phyloP scores from a whole-genome alignment of 2,888 invertebrate genomes.

The Drosophila differens region DNA sequence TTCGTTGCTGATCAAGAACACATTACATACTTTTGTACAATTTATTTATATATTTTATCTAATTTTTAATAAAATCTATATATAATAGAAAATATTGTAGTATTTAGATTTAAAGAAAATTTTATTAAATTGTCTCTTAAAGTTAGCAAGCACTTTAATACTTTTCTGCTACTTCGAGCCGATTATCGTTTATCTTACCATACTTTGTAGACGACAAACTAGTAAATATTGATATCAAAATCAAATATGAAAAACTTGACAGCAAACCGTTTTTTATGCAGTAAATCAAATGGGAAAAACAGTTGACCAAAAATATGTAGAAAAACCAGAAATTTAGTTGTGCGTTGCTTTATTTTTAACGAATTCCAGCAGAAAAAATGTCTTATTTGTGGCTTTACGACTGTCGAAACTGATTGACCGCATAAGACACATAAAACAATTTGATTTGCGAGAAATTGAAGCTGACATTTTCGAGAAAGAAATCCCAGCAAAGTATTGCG shows the following conservation, averaged over 20 bases:
- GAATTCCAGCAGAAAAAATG: conserved; percentile 17
- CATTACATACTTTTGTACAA: too few relatives aligned
- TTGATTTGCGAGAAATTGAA: conserved; percentile 52
- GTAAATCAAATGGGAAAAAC: not conserved
- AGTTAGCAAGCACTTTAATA: not conserved
- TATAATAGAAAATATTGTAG: not conserved
- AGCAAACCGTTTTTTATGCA: not conserved
- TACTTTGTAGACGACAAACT: not conserved
- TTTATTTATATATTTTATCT: too few relatives aligned
- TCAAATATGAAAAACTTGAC: not conserved
- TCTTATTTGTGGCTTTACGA: conserved; percentile 43
- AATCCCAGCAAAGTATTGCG: conserved; percentile 6
- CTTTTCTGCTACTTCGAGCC: not conserved
- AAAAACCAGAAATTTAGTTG: not conserved
- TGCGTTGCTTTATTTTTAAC: conserved; percentile 7
- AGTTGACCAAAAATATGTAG: not conserved
- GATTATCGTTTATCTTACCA: not conserved
- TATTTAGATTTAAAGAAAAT: not conserved
- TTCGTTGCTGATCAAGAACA: not conserved
- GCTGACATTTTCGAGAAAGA: conserved; percentile 22
- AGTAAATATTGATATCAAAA: not conserved
- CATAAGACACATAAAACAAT: conserved; percentile 33
- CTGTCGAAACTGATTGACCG: conserved; percentile 39
- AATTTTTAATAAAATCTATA: not conserved
- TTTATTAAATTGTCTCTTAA: not conserved